phyloP scores from a whole-genome alignment of 1,140 invertebrate species.

The Diachasma alloeum region DNA sequence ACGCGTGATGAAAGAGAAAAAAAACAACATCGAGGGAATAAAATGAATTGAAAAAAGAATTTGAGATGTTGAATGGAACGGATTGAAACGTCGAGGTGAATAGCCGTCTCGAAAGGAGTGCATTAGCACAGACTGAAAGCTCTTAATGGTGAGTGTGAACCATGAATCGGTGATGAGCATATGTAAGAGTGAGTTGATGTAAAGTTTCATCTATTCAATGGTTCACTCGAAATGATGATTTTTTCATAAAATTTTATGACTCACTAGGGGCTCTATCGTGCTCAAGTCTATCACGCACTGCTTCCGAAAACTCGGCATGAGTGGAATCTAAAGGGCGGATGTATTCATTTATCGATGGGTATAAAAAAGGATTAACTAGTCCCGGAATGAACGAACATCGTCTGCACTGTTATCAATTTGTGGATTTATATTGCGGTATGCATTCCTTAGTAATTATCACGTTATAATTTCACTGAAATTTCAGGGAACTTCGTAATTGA shows the following conservation, averaged over 20 bases:
- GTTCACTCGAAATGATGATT: background rate
- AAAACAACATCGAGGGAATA: slow-evolving; percentile 24
- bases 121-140: slow-evolving; percentile 54
- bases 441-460: no score
- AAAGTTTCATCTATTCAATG: background rate
- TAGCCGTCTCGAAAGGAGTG: slow-evolving; percentile 54
- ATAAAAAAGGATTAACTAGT: background rate
- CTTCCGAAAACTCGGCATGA: background rate
- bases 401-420: no score
- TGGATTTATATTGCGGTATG: no score
- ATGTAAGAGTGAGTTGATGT: slow-evolving; percentile 30
- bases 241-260: background rate
- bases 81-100: slow-evolving; percentile 60
- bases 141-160: background rate
- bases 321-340: background rate
- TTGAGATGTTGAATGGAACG: slow-evolving; percentile 49
- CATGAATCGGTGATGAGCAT: slow-evolving; percentile 41
- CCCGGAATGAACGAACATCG: background rate
- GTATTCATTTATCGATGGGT: background rate
- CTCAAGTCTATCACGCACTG: background rate
- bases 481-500: no score
- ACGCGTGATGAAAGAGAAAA: background rate
- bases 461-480: no score
- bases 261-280: background rate
- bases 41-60: background rate